Conservation (phyloP, 2,797 vertebrate genomes). For the Chiroxiphia lanceolata region DNA sequence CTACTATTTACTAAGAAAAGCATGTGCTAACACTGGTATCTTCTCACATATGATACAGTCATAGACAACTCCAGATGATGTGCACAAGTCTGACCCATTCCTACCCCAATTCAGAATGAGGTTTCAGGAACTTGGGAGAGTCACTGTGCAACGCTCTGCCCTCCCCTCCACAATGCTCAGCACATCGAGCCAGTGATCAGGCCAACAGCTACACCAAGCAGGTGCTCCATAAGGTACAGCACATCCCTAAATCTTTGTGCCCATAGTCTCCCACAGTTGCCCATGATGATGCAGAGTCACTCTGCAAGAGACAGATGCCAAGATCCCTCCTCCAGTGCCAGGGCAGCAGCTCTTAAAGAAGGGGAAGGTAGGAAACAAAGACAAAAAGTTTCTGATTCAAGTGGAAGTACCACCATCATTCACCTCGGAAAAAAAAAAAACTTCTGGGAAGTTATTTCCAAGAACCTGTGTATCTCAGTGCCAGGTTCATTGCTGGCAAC, state of each 20-base stretch:
- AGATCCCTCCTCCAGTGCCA: slow-evolving; percentile 6
- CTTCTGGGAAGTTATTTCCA: slow-evolving; percentile 8
- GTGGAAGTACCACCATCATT: slow-evolving; percentile 46
- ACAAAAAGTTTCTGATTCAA: slow-evolving; percentile 16
- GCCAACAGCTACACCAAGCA: neutral
- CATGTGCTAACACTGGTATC: neutral
- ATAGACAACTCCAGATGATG: neutral
- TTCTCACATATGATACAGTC: neutral
- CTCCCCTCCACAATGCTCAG: neutral
- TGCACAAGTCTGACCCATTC: neutral
- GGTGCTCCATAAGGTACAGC: neutral
- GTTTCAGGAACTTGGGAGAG: neutral
- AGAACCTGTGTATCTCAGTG: neutral
- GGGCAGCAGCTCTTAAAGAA: slow-evolving; percentile 26
- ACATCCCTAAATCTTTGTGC: neutral
- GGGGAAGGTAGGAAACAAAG: neutral
- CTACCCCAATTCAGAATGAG: neutral
- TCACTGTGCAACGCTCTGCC: rapidly evolving
- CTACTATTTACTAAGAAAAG: neutral
- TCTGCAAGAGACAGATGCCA: slow-evolving; percentile 3
- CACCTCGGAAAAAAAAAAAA: slow-evolving; percentile 18
- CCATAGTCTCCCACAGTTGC: neutral
- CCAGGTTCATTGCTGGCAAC: neutral
- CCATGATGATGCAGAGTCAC: neutral
- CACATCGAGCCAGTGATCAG: neutral